These are phyloP conservation scores for Scortum barcoo DNA, from an alignment of 2,113 vertebrate genomes.

Conservation along the genomic window DNA sequence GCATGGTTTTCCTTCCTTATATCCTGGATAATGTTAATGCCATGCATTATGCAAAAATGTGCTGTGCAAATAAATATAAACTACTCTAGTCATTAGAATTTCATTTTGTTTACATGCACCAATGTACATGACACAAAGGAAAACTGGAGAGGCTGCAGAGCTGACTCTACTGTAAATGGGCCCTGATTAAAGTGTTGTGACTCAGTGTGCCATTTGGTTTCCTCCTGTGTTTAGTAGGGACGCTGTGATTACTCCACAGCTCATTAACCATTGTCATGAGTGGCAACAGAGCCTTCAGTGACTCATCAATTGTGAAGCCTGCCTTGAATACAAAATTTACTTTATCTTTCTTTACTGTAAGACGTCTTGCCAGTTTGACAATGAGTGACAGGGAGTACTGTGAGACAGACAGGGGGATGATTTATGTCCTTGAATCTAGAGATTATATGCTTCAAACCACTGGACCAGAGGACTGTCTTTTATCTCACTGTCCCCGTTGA, in stretches of 20 bases:
- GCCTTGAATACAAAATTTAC: neutral
- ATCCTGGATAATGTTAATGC: no score
- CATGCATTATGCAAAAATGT: slow-evolving; percentile 3
- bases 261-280: slow-evolving; percentile 57
- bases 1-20: no score
- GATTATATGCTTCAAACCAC: neutral
- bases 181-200: slow-evolving; percentile 71
- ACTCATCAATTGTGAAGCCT: slow-evolving; percentile 44
- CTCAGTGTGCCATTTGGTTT: slow-evolving; percentile 51
- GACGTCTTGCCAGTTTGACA: neutral
- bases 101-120: slow-evolving; percentile 20
- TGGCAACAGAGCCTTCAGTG: slow-evolving; percentile 29
- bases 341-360: neutral
- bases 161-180: slow-evolving; percentile 38
- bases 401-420: neutral
- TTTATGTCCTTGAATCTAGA: neutral
- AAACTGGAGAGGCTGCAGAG: slow-evolving; percentile 30
- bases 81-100: slow-evolving; percentile 10
- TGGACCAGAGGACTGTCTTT: neutral
- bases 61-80: slow-evolving; percentile 8
- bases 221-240: slow-evolving; percentile 56
- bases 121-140: slow-evolving; percentile 19
- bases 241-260: slow-evolving; percentile 60
- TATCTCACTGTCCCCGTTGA: neutral
- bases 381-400: neutral